Evolutionary conservation across 1,140 invertebrate species (phyloP).

Genomic region (Saccostrea glomerata): DNA sequence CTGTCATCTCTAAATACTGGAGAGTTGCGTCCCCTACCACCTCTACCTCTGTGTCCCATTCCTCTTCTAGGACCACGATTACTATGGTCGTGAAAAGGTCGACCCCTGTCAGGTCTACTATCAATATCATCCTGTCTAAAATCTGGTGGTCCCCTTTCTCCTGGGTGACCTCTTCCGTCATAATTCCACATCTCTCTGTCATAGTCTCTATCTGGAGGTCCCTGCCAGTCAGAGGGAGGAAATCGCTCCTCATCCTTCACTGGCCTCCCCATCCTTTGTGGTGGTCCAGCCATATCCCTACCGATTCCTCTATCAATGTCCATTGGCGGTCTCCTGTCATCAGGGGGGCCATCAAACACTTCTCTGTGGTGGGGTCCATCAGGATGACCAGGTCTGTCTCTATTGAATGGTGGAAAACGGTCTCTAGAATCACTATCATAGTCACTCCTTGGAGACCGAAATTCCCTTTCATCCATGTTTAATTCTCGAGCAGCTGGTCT

Average conservation of each 20-base stretch:
- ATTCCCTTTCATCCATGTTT: conserved; percentile 9
- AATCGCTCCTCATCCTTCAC: conserved; percentile 2
- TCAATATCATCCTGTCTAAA: conserved; percentile 42
- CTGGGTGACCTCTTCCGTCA: conserved; percentile 54
- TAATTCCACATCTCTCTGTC: conserved; percentile 45
- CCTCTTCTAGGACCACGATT: conserved; percentile 21
- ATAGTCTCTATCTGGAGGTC: conserved; percentile 3
- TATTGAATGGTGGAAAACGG: conserved; percentile 1
- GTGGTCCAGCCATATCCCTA: conserved; percentile 12
- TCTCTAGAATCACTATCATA: conserved; percentile 20
- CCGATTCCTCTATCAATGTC: neutral
- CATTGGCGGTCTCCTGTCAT: conserved; percentile 10
- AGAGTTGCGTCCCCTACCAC: conserved; percentile 13
- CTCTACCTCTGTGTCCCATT: neutral
- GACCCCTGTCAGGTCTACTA: conserved; percentile 34
- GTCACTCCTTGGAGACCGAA: conserved; percentile 29
- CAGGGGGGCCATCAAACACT: conserved; percentile 5
- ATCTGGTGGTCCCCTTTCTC: conserved; percentile 43
- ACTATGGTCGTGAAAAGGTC: neutral
- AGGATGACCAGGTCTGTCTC: neutral
- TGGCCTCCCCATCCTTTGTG: conserved; percentile 27
- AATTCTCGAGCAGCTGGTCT: conserved; percentile 7
- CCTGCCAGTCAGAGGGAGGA: conserved; percentile 34
- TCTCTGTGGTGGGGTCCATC: neutral
- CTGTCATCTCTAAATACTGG: neutral